Percentiles rank a stretch among this genome's conserved stretches.
Conservation (phyloP, 2,888 invertebrate species). For the Drosophila mayaguana region DNA sequence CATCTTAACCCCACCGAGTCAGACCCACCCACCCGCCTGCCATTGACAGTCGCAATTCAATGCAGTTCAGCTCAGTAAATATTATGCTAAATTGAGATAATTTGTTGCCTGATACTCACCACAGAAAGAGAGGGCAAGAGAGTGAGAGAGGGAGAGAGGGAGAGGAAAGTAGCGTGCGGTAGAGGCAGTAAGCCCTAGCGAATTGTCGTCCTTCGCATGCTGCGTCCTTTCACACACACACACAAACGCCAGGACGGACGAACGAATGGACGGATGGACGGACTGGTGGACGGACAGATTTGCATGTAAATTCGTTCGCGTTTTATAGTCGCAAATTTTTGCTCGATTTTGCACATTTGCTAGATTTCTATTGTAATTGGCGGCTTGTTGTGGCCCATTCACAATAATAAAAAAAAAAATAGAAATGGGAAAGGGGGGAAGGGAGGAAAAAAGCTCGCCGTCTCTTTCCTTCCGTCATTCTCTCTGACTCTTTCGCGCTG, state of each 20-base stretch:
- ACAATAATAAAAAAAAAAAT: conserved; percentile 22
- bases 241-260: neutral
- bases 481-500: conserved; percentile 7
- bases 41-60: conserved; percentile 53
- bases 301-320: conserved; percentile 76
- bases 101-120: conserved; percentile 70
- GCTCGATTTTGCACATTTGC: conserved; percentile 78
- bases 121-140: neutral
- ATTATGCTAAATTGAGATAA: conserved; percentile 79
- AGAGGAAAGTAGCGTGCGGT: neutral
- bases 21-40: conserved; percentile 15
- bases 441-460: neutral
- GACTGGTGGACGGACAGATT: conserved; percentile 50
- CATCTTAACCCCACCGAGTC: neutral
- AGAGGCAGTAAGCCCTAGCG: conserved; percentile 19
- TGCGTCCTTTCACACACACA: conserved; percentile 7
- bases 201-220: conserved; percentile 26
- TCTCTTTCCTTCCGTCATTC: neutral
- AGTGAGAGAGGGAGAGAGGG: neutral
- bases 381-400: conserved; percentile 70
- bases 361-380: conserved; percentile 78
- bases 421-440: neutral
- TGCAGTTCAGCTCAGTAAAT: conserved; percentile 76
- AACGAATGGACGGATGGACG: neutral
- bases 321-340: conserved; percentile 77